phyloP scores from a whole-genome alignment of 2,888 invertebrate species.

The Cremastinae sp. region DNA sequence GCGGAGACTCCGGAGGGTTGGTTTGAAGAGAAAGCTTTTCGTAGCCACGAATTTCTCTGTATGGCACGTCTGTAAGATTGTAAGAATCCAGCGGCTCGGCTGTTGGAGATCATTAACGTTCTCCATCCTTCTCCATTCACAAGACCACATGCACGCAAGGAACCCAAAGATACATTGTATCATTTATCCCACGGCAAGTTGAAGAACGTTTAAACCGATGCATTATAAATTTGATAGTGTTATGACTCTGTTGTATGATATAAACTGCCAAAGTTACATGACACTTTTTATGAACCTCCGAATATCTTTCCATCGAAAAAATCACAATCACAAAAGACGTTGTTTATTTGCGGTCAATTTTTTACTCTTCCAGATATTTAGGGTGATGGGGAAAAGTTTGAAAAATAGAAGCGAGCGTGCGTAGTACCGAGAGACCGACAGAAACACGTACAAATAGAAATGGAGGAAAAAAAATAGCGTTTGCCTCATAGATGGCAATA shows the following conservation, averaged over 20 bases:
- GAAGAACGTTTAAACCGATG: too few species aligned
- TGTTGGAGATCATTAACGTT: slow-evolving; percentile 60
- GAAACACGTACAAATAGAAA: slow-evolving; percentile 39
- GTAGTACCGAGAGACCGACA: slow-evolving; percentile 10
- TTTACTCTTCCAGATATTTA: background rate
- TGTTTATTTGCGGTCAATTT: too few species aligned
- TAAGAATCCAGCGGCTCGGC: slow-evolving; percentile 50
- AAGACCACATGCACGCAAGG: slow-evolving; percentile 20
- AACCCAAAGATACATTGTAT: slow-evolving; percentile 30
- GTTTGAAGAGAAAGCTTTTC: slow-evolving; percentile 32
- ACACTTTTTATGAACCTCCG: too few species aligned
- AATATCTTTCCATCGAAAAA: too few species aligned
- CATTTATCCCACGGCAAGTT: slow-evolving; percentile 36
- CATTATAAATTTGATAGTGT: too few species aligned
- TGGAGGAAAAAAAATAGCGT: slow-evolving; percentile 62
- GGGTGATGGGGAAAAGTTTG: background rate
- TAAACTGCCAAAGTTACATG: too few species aligned
- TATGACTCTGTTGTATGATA: too few species aligned
- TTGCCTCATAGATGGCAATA: slow-evolving; percentile 70
- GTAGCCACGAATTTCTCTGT: slow-evolving; percentile 42
- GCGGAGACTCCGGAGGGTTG: slow-evolving; percentile 40
- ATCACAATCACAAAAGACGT: too few species aligned
- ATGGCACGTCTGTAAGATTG: slow-evolving; percentile 50
- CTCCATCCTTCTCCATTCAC: slow-evolving; percentile 23
- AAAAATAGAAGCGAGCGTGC: background rate